phyloP scores from a whole-genome alignment of 1,140 invertebrate species.

The Oscheius sp. region DNA sequence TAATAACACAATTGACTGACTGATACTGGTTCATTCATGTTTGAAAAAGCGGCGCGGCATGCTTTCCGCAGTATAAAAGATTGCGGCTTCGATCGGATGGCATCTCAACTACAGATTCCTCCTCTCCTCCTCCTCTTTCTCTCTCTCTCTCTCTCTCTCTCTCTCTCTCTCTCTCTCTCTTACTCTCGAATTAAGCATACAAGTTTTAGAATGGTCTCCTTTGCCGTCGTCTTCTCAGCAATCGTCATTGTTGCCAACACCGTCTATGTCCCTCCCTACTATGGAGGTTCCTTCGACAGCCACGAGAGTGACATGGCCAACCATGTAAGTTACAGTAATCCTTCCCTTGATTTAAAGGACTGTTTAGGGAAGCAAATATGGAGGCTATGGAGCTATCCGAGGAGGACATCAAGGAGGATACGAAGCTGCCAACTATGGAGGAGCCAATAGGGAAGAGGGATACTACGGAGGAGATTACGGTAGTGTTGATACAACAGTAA shows the following conservation, averaged over 20 bases:
- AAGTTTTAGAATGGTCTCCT: slow-evolving; percentile 22
- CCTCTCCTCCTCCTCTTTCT: slow-evolving; percentile 9
- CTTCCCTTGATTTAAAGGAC: not conserved
- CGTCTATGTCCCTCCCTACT: slow-evolving; percentile 7
- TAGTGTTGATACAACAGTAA: not conserved
- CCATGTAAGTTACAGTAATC: slow-evolving; percentile 8
- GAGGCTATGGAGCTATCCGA: not conserved
- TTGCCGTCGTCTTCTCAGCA: not conserved
- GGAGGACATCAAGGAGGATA: not conserved
- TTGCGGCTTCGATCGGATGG: not conserved
- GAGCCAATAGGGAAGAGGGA: slow-evolving; percentile 9
- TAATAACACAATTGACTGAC: too few species aligned
- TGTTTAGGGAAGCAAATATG: slow-evolving; percentile 12
- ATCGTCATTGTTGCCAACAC: not conserved
- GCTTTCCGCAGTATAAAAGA: not conserved
- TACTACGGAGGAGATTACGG: slow-evolving; percentile 25
- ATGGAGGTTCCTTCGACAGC: slow-evolving; percentile 5
- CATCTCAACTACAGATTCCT: not conserved
- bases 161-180: not conserved
- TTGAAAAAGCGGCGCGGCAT: too few species aligned
- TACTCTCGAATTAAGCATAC: too few species aligned
- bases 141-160: not conserved
- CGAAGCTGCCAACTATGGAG: not conserved
- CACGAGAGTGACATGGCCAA: not conserved
- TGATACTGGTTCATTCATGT: too few species aligned